A percentile compares a stretch with the other conserved stretches of the same genome.
Evolutionary conservation across 2,113 vertebrate species (phyloP).

Genomic region (Tursiops truncatus): DNA sequence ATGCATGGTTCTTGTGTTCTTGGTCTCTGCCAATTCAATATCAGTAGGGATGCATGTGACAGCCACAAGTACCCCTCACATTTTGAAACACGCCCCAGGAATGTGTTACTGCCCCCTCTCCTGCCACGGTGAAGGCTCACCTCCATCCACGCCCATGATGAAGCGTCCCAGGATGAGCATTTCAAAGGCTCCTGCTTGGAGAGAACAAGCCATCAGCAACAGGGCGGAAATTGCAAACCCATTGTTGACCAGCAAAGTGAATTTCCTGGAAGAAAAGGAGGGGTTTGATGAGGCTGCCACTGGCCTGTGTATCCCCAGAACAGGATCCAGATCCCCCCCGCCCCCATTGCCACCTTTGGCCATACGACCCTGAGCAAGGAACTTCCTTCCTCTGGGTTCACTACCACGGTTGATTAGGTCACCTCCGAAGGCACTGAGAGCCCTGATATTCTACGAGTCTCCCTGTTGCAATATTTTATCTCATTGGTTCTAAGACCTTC

Average conservation of each 20-base stretch:
- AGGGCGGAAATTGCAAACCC: slow-evolving; percentile 89
- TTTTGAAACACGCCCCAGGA: neutral
- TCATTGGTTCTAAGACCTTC: neutral
- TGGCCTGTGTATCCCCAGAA: neutral
- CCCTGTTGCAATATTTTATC: neutral
- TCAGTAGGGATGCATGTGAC: neutral
- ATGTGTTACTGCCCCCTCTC: accelerated
- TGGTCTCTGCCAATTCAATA: neutral
- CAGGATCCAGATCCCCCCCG: neutral
- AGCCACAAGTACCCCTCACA: neutral
- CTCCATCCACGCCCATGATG: slow-evolving; percentile 93
- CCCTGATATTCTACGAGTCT: neutral
- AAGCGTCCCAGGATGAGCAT: slow-evolving; percentile 95
- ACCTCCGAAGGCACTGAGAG: neutral
- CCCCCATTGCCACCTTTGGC: too few relatives aligned
- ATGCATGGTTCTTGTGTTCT: neutral
- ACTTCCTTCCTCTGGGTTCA: neutral
- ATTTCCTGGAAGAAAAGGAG: slow-evolving; percentile 86
- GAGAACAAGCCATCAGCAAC: slow-evolving; percentile 89
- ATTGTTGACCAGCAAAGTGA: slow-evolving; percentile 91
- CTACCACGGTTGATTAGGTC: neutral
- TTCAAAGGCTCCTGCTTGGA: slow-evolving; percentile 88
- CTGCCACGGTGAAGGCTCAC: slow-evolving; percentile 77
- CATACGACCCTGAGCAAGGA: neutral
- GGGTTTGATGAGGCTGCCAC: neutral